Percentiles rank a stretch among this genome's conserved stretches.
Conservation (phyloP, 2,888 invertebrate genomes). For the Girardia tigrina region DNA sequence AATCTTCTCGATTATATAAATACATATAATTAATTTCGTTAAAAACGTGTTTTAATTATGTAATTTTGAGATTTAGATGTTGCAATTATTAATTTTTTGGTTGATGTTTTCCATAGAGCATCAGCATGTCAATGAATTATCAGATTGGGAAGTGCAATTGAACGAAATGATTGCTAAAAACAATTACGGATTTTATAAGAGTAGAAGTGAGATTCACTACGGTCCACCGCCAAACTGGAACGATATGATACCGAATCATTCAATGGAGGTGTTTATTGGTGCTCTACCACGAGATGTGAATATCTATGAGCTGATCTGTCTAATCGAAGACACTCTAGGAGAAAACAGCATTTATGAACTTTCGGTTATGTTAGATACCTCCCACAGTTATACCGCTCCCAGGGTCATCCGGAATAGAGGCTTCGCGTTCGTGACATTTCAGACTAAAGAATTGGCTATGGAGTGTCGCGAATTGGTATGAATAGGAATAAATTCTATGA, state of each 20-base stretch:
- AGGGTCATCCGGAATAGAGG: slow-evolving; percentile 63
- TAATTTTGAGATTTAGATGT: no score
- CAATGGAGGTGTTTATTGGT: slow-evolving; percentile 64
- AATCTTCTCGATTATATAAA: no score
- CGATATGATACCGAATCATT: slow-evolving; percentile 62
- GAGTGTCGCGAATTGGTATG: slow-evolving; percentile 1
- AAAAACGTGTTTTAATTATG: no score
- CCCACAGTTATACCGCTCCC: not conserved
- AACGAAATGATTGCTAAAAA: not conserved
- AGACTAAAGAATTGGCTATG: slow-evolving; percentile 59
- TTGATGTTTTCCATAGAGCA: no score
- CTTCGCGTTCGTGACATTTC: slow-evolving; percentile 96
- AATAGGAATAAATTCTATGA: no score
- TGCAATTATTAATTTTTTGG: no score
- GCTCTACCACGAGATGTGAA: slow-evolving; percentile 97
- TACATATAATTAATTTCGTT: no score
- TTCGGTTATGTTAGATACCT: not conserved
- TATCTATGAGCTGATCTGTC: slow-evolving; percentile 90
- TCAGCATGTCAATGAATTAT: not conserved
- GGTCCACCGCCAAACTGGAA: slow-evolving; percentile 95
- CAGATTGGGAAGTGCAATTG: not conserved
- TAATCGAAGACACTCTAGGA: slow-evolving; percentile 61
- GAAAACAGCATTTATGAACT: slow-evolving; percentile 37
- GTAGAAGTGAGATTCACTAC: slow-evolving; percentile 74
- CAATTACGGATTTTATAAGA: slow-evolving; percentile 5